Percentiles rank a stretch among this genome's conserved stretches.
phyloP scores from a whole-genome alignment of 37 sponge, comb jelly and placozoan genomes.

The Spongilla lacustris region DNA sequence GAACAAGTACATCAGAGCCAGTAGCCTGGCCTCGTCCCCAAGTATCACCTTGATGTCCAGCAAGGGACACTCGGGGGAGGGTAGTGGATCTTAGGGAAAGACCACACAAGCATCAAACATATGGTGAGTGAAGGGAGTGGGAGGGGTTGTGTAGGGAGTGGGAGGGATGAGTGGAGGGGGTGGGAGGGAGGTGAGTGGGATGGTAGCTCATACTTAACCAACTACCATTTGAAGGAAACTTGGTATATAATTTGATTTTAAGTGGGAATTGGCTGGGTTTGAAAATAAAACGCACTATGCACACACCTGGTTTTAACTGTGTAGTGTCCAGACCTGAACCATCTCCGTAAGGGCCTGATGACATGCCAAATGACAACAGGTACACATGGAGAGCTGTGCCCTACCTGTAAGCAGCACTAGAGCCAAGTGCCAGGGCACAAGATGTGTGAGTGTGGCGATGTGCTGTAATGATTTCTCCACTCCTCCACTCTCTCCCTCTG shows the following conservation, averaged over 20 bases:
- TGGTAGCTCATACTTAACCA: too few relatives aligned
- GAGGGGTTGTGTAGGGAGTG: not conserved
- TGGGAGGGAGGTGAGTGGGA: not conserved
- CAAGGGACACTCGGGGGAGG: constrained; percentile 55
- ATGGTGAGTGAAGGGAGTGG: too few relatives aligned
- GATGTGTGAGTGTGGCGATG: constrained; percentile 70
- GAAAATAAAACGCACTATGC: too few relatives aligned
- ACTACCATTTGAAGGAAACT: too few relatives aligned
- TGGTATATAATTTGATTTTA: too few relatives aligned
- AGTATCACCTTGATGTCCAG: constrained; percentile 79
- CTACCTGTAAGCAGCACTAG: constrained; percentile 53
- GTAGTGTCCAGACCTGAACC: not conserved
- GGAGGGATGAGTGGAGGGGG: not conserved
- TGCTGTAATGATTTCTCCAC: constrained; percentile 73
- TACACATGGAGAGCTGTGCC: not conserved
- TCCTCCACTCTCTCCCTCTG: constrained; percentile 70
- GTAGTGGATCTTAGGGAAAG: constrained; percentile 43
- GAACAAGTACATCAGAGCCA: constrained; percentile 40
- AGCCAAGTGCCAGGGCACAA: constrained; percentile 78
- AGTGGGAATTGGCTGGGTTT: too few relatives aligned
- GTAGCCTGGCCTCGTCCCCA: constrained; percentile 43
- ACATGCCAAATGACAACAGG: not conserved
- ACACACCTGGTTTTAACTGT: not conserved
- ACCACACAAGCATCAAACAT: too few relatives aligned
- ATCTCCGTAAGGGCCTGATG: constrained; percentile 9